These are phyloP conservation scores for Pseudopodoces humilis DNA, from an alignment of 2,113 vertebrate genomes.

Conservation along the genomic window DNA sequence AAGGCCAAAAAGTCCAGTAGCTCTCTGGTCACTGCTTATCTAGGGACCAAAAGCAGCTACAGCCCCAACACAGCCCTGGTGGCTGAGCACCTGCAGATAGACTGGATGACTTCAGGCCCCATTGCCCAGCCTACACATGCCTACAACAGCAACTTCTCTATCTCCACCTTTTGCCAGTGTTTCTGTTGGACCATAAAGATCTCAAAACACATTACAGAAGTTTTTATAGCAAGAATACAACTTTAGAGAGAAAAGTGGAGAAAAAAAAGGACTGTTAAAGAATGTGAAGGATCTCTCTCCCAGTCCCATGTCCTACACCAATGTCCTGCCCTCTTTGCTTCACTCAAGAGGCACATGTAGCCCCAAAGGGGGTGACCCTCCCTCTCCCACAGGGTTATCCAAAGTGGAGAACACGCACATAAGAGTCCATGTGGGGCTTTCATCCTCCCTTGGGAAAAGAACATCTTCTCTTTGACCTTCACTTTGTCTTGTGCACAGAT, in stretches of 20 bases:
- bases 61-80: background rate
- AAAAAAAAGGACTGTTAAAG: background rate
- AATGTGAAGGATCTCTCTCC: background rate
- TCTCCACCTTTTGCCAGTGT: background rate
- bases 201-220: background rate
- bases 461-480: background rate
- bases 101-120: background rate
- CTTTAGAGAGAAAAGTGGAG: background rate
- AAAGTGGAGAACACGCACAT: rapidly evolving
- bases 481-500: background rate
- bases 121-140: rapidly evolving
- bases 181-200: background rate
- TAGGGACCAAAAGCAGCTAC: background rate
- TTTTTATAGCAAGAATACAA: background rate
- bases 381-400: background rate
- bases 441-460: rapidly evolving
- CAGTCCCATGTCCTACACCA: background rate
- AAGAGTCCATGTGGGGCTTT: rapidly evolving
- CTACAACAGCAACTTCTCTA: background rate
- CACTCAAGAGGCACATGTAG: background rate
- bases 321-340: background rate
- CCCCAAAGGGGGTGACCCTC: background rate
- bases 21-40: background rate
- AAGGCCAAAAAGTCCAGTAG: background rate
- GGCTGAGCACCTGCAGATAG: background rate